Base-by-base conservation (phyloP, 2,113 vertebrate genomes). In the Siniperca knerii region DNA sequence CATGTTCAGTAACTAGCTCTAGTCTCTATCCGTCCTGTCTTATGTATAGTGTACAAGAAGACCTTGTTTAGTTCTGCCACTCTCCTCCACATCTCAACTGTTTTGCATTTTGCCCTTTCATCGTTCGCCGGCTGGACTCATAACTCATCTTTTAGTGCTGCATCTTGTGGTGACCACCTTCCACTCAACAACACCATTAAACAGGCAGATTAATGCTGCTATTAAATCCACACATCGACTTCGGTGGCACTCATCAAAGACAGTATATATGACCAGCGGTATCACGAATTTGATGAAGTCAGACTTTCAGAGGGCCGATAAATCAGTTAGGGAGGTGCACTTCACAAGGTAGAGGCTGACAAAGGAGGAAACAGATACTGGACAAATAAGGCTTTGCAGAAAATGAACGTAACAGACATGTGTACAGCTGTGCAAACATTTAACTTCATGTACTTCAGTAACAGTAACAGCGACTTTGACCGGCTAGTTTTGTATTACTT, bases 211-310 rank as follows among this genome's bases (percentile, higher is more conserved):
- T 93, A 92, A 94, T 91, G 93, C 87, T 8, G 75, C 92, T 80
- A 92, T 93, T 92, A 94, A 94, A 92, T 89, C 83, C 84, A 77
- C 87, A 84, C 92, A 85, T 88, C 77, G 81, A 90, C 89, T 92
- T 62, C 64, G 75, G 83, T 89, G 87, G 91, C 89, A 83, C 90
- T 91, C 93, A 89, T 92, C 93, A 92, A 84, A 92, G 91, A 87
- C 80, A 25, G 83, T 90, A 88, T 92, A 90, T 91, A 91, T 89
- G 89, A 91, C 77, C 84, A 79, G 89, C 81, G 48, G 81, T 84
- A 93, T 93, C 90, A 83, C 83, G 87, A 90, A 92, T 92, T 91
- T 92, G 92, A 94, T 94, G 93, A 92, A 92, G 92, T 92, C 90
- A 87, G 92, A 91, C 89, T 92, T 89, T 89, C 77, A 68, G 75